Evolutionary conservation across 2,888 invertebrate genomes (phyloP), one percentile per base, ranked within the genome.

Genomic region (Morpho deidamia): DNA sequence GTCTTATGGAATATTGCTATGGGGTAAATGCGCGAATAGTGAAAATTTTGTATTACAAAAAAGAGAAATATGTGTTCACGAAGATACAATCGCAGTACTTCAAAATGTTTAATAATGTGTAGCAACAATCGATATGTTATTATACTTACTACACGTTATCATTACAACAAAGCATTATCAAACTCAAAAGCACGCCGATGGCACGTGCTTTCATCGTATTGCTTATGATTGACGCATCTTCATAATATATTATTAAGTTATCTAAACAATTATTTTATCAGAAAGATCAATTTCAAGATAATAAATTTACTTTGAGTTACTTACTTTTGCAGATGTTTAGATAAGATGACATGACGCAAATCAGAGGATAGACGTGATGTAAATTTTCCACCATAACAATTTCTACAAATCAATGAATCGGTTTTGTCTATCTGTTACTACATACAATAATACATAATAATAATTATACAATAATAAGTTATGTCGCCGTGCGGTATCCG

Each of bases 321-420:
- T 54, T 43, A 51, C 50, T 53, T 46, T 45, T 51, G 39, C 49
- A 34, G 23, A 42, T 45, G 23, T 42, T 12, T 38, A 39, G 38
- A 41, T 12, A 10, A 48, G 40, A 34, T 11, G 32, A 44, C 39
- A 11, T 2, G 39, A 39, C n/a, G 39, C 11, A 39, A 10, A 11
- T 11, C 11, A 11, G 9, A 39, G 39, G 39, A 39, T 11, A 2
- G 2, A 11, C n/a, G 39, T 7, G 39, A 11, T 5, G 39, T 11
- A 39, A 39, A 39, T 39, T 39, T 39, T 39, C 39, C n/a, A 39
- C 4, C 7, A 11, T 7, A 39, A 39, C 11, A n/a, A 5, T 39
- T 39, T 39, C 11, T 39, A 23, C 3, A 23, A 1, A 3, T 23
- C 1, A 3, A 23, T 23, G 2, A 23, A 23, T 23, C 23, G 23